Base-by-base conservation (phyloP, 2,113 vertebrate genomes). In the Nesogale talazaci region DNA sequence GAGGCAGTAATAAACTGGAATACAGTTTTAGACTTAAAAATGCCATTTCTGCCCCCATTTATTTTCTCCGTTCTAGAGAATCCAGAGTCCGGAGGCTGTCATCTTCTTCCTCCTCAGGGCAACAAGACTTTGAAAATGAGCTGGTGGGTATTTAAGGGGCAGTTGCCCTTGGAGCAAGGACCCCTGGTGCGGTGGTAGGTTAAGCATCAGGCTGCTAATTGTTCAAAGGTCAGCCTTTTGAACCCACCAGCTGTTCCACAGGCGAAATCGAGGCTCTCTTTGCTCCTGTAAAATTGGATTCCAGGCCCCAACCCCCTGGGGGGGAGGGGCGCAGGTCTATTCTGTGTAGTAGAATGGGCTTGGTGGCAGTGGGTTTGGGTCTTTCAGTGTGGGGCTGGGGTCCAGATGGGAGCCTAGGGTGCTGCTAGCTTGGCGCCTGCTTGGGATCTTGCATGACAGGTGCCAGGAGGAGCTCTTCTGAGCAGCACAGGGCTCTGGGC, bases 121-220 rank as follows among this genome's bases (percentile, higher is more conserved):
- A 95, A 70, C 97, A 98, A 31, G 98, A 98, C 56, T 97, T 97
- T 83, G 97, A 98, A 77, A 94, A 95, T 74, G 97, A 98, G 65
- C 95, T 83, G 52, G 98, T 98, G 88, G 95, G 97, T 97, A 82
- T 83, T 92, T 19, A 9, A 61, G 69, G 86, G n/a, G 1, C 65
- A 6, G 69, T 6, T 10, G 19, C 36, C 46, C 46, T 52, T 52
- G 46, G 9, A 7, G 46, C 4, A 6, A 52, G 9, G 46, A 12
- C 46, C 46, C 42, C 46, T 12, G 46, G 46, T 52, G 46, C 14
- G 46, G 14, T 12, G 46, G 46, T 11, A 12, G 46, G 46, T 52
- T 52, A 52, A 52, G 46, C 46, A 52, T 12, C 5, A 52, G 46
- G 9, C 46, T 52, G 46, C 46, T 52, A 52, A 52, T 52, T 52